A percentile compares a stretch with the other conserved stretches of the same genome.
Conservation (phyloP, 2,888 invertebrate species). For the Prenolepis imparis region DNA sequence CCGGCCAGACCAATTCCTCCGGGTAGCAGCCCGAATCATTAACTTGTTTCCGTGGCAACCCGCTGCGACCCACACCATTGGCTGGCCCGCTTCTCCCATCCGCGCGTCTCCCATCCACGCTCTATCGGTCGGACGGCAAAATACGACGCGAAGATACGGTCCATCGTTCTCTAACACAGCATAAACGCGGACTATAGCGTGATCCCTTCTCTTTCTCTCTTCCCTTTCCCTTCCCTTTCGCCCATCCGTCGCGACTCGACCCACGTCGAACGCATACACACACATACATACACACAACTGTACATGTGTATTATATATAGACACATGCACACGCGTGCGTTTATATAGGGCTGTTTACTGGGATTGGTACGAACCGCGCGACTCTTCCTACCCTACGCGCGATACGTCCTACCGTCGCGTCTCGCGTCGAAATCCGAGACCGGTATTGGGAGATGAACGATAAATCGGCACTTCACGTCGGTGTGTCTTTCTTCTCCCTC, state of each 20-base stretch:
- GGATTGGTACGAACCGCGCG: conserved; percentile 73
- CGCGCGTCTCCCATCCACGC: conserved; percentile 61
- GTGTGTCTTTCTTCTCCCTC: not conserved
- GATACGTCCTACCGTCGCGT: conserved; percentile 69
- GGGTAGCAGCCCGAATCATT: conserved; percentile 85
- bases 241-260: conserved; percentile 33
- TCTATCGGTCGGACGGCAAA: conserved; percentile 73
- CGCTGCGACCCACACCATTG: conserved; percentile 83
- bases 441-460: conserved; percentile 72
- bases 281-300: not conserved
- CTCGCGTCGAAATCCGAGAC: conserved; percentile 73
- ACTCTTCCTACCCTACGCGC: conserved; percentile 73
- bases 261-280: conserved; percentile 25
- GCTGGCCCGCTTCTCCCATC: conserved; percentile 79
- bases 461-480: conserved; percentile 64
- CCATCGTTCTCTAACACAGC: conserved; percentile 46
- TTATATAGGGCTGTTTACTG: conserved; percentile 66
- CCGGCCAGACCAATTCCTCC: conserved; percentile 83
- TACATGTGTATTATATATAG: not conserved
- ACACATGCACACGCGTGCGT: not conserved
- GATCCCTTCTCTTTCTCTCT: conserved; percentile 28
- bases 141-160: conserved; percentile 65
- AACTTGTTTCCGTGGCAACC: conserved; percentile 86
- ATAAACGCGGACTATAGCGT: conserved; percentile 63
- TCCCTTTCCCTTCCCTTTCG: not conserved